Evolutionary conservation across 2,113 vertebrate species (phyloP).

Genomic region (Copsychus sechellarum): DNA sequence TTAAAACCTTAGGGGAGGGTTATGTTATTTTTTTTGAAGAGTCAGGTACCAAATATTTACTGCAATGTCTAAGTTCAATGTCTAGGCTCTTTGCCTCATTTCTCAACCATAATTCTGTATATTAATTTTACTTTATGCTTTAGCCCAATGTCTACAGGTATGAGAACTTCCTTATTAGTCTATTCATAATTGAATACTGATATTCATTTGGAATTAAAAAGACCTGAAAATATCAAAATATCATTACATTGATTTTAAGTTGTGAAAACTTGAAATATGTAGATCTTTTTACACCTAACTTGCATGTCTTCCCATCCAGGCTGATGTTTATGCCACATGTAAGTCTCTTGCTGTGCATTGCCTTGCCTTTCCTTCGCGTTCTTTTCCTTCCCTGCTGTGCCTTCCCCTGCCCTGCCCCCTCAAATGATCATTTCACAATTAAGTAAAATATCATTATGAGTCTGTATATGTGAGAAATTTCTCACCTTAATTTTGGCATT

Average conservation of each 20-base stretch:
- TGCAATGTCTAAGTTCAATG: neutral
- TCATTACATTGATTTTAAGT: neutral
- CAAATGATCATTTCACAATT: neutral
- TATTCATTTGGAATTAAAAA: neutral
- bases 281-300: neutral
- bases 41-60: neutral
- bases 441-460: neutral
- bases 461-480: neutral
- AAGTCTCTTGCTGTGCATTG: neutral
- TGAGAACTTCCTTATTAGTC: neutral
- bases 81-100: neutral
- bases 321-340: neutral
- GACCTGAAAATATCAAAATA: neutral
- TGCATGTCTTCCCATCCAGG: neutral
- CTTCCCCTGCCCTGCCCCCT: rapidly evolving
- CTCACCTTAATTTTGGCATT: neutral
- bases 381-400: neutral
- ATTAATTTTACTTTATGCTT: neutral
- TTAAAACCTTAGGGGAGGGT: neutral
- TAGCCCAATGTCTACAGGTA: neutral
- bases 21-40: neutral
- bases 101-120: neutral
- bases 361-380: neutral
- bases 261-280: neutral
- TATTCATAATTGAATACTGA: neutral